Evolutionary conservation across 2,888 invertebrate species (phyloP).

Genomic region (Drosophila melanocephala): DNA sequence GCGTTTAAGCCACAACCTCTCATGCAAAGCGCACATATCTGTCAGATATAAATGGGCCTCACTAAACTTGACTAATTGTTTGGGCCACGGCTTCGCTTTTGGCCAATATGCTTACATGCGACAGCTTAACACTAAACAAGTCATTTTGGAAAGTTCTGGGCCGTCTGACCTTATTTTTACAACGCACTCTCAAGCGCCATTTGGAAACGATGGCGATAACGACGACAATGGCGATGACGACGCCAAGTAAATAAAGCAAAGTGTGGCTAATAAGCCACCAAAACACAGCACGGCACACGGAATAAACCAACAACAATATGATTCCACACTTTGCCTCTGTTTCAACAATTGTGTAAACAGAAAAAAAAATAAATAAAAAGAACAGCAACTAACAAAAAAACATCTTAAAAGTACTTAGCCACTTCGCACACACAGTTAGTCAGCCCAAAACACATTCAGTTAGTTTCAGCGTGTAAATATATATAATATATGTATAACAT

Average conservation of each 20-base stretch:
- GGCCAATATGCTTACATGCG: constrained; percentile 33
- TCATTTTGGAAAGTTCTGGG: constrained; percentile 72
- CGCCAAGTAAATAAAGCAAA: constrained; percentile 59
- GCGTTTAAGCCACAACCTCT: constrained; percentile 44
- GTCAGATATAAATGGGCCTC: constrained; percentile 59
- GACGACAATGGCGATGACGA: constrained; percentile 38
- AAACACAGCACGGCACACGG: constrained; percentile 26
- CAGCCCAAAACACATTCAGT: constrained; percentile 5
- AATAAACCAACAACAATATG: constrained; percentile 37
- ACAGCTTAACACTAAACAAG: constrained; percentile 36
- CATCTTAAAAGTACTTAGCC: constrained; percentile 7
- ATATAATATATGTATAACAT: constrained; percentile 8
- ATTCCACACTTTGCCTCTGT: constrained; percentile 56
- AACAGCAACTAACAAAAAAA: constrained; percentile 29
- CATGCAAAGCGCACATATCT: constrained; percentile 61
- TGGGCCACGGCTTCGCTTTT: constrained; percentile 40
- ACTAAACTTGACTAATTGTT: constrained; percentile 62
- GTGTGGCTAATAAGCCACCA: constrained; percentile 69
- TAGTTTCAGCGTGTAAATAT: constrained; percentile 3
- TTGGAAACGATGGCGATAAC: constrained; percentile 26
- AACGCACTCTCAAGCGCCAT: constrained; percentile 48
- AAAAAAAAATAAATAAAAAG: constrained; percentile 1
- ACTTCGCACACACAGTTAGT: constrained; percentile 34
- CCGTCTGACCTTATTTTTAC: constrained; percentile 62
- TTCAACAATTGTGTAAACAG: constrained; percentile 67